Evolutionary conservation across 1,140 invertebrate genomes (phyloP), one percentile per base, ranked within the genome.

Genomic region (Rhopalosiphum maidis): DNA sequence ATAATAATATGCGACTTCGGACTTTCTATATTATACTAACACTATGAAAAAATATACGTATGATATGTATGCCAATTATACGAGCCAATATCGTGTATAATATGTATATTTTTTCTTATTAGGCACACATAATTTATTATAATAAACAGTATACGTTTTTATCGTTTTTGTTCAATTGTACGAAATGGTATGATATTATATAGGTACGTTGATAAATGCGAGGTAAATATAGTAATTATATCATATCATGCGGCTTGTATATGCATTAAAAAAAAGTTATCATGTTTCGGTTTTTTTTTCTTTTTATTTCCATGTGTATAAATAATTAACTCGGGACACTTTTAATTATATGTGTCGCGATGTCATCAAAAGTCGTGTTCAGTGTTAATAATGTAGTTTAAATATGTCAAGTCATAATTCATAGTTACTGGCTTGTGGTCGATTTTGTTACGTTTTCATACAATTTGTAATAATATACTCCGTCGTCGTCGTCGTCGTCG

Each of bases 391-490:
- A 83, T 83, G 35, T 22, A 35, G 77, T 83, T 83, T 37, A 23
- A 83, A 83, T 77, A 83, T 83, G 35, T 37, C 35, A 83, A 37
- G 77, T 37, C 77, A 83, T 37, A 37, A 83, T 83, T 83, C 77
- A 83, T 77, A n/a, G 60, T 77, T 77, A 77, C 60, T 77, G 22
- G 60, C 60, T 77, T 77, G 60, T 77, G 60, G 60, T 77, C 18
- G 60, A 77, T 77, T 77, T 77, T 77, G 30, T 77, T 77, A 77
- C 11, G 60, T 77, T n/a, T 77, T 77, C 22, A 21, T 77, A n/a
- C 9, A 77, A 77, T 77, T n/a, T 77, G 60, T 77, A 77, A 77
- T 77, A 77, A 77, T n/a, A 68, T 68, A 68, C 60, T 68, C 60
- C 60, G 60, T 77, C 60, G 60, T 77, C 60, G 60, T 68, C 60